A percentile compares a stretch with the other conserved stretches of the same genome.
These are phyloP conservation scores for Trichopoda pennipes DNA, from an alignment of 2,888 invertebrate genomes.

Conservation along the genomic window DNA sequence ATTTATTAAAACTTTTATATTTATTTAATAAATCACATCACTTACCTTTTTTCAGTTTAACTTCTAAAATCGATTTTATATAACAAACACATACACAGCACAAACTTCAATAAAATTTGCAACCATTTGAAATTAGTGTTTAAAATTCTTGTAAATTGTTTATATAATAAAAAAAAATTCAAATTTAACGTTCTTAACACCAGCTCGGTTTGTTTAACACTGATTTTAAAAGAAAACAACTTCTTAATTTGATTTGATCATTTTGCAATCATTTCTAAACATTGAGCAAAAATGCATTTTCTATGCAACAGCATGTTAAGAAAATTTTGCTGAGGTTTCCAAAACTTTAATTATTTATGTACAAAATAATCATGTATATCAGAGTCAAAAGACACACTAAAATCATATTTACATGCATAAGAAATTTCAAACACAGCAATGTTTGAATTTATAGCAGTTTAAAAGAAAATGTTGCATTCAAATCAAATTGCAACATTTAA, in stretches of 20 bases:
- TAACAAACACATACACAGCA: too few species aligned
- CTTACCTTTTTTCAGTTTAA: too few species aligned
- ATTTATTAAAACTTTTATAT: too few species aligned
- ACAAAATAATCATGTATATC: slow-evolving; percentile 23
- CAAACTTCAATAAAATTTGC: too few species aligned
- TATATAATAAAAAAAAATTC: not conserved
- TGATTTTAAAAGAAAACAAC: slow-evolving; percentile 46
- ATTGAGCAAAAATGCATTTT: slow-evolving; percentile 28
- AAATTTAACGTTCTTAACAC: slow-evolving; percentile 61
- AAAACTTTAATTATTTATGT: slow-evolving; percentile 39
- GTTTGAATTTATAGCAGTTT: slow-evolving; percentile 22
- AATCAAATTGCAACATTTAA: too few species aligned
- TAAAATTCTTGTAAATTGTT: not conserved
- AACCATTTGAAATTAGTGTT: not conserved
- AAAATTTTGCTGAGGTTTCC: slow-evolving; percentile 59
- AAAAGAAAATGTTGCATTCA: not conserved
- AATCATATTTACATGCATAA: slow-evolving; percentile 22
- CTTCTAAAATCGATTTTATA: too few species aligned
- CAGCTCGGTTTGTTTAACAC: slow-evolving; percentile 57
- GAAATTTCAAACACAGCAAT: slow-evolving; percentile 25
- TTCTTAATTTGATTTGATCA: slow-evolving; percentile 58
- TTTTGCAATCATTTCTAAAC: slow-evolving; percentile 53
- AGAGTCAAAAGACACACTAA: slow-evolving; percentile 16
- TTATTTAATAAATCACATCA: too few species aligned
- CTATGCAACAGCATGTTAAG: slow-evolving; percentile 36